Evolutionary conservation across 2,888 invertebrate species (phyloP).

Genomic region (Urechis unicinctus): DNA sequence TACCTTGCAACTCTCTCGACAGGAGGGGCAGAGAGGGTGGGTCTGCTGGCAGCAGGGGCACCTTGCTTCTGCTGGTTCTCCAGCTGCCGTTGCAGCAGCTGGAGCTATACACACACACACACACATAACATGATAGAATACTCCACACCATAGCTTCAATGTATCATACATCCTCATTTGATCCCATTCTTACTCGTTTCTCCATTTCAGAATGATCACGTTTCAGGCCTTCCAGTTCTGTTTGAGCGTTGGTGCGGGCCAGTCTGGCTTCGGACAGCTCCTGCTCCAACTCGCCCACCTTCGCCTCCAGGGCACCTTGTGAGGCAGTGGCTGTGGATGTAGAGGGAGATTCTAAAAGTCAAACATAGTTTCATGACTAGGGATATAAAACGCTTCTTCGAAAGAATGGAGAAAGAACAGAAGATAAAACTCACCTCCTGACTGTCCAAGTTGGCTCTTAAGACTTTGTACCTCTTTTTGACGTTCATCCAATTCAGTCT

Average conservation of each 20-base stretch:
- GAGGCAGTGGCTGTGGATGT: background rate
- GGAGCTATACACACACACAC: constrained; percentile 17
- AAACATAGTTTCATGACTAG: too few species aligned
- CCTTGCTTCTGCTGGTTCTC: constrained; percentile 26
- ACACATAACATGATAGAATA: background rate
- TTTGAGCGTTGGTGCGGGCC: background rate
- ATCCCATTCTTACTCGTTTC: constrained; percentile 27
- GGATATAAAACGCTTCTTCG: too few species aligned
- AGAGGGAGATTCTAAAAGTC: background rate
- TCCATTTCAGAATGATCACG: constrained; percentile 34
- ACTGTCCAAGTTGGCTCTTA: too few species aligned
- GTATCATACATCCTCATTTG: background rate
- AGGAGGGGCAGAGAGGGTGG: constrained; percentile 27
- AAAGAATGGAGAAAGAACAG: too few species aligned
- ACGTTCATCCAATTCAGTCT: background rate
- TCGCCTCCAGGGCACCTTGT: background rate
- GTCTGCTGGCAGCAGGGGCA: constrained; percentile 23
- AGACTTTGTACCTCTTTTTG: background rate
- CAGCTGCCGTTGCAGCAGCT: constrained; percentile 30
- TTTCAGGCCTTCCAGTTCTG: constrained; percentile 32
- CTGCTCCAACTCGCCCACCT: background rate
- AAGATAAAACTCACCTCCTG: too few species aligned
- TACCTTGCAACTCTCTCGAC: constrained; percentile 26
- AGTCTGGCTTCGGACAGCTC: background rate
- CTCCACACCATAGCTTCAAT: background rate